Percentiles rank a stretch among this genome's conserved stretches.
Evolutionary conservation across 2,113 vertebrate species (phyloP).

Genomic region (Paratilapia polleni): DNA sequence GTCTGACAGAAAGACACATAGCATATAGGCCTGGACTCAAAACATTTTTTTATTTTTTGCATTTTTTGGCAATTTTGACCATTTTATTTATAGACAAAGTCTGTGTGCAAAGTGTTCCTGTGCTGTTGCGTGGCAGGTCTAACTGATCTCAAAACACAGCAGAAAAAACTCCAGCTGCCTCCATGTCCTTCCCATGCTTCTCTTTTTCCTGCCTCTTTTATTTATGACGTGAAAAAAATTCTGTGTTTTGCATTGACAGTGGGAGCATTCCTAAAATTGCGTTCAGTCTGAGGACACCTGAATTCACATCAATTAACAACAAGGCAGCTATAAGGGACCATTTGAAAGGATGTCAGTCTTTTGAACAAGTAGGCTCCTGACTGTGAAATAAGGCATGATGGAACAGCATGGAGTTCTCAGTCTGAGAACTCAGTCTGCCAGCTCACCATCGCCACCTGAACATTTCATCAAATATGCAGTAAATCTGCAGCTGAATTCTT

Average conservation of each 20-base stretch:
- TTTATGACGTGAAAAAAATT: no score
- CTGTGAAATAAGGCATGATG: not conserved
- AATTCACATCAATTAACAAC: not conserved
- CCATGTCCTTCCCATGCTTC: not conserved
- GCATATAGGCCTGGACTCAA: no score
- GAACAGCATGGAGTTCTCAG: not conserved
- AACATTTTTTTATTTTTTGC: no score
- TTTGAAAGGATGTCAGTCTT: not conserved
- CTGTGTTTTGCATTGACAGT: not conserved
- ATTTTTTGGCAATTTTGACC: no score
- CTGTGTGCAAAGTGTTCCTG: no score
- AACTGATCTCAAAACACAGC: no score
- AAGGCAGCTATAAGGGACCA: not conserved
- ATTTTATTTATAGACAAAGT: no score
- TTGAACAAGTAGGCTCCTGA: not conserved
- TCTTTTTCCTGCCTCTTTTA: no score
- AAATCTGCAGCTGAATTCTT: conserved; percentile 16
- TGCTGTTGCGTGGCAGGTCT: no score
- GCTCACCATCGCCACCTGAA: not conserved
- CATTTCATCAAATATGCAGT: conserved; percentile 2
- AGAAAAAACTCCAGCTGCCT: not conserved
- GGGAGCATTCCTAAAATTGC: not conserved
- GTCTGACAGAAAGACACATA: no score
- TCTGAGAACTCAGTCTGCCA: not conserved
- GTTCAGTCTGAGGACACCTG: not conserved